Evolutionary conservation across 2,797 vertebrate species (phyloP), one percentile per base, ranked within the genome.

Genomic region (Heliangelus exortis): DNA sequence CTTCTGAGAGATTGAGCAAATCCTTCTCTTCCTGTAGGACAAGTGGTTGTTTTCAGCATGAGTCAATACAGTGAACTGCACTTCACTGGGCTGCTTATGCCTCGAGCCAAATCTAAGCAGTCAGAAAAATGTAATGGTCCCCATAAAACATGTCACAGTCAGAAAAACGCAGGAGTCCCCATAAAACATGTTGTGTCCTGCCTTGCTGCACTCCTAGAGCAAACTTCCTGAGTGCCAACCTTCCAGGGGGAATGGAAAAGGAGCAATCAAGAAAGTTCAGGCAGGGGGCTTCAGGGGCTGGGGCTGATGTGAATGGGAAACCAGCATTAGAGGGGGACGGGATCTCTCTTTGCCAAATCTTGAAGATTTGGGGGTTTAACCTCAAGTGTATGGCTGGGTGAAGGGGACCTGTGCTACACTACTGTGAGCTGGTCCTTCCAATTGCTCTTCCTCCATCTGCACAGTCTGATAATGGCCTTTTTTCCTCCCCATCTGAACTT

Each of bases 151-250:
- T 29, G 45, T 25, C 12, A 1, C 25, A 36, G 59, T 17, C 50
- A 61, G 67, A 57, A 74, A 33, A 79, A 72, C 51, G 58, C 69
- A 45, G 6, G 5, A 41, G 31, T 69, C 15, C 36, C 77, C 15
- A 8, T 65, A 41, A 92, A 89, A 79, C 93, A 2, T 8, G 92
- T 33, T 3, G 23, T 12, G 77, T 65, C 89, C 77, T 91, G 95
- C 72, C 53, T 67, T 17, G 1, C 13, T n/a, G 21, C 1, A 9
- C 43, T 53, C 9, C 7, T 15, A 10, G 15, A 1, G 62, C 8
- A 34, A 66, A 21, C 18, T 7, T 15, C 18, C 10, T 39, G 54
- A 8, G 34, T 23, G 31, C n/a, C 2, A 1, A 15, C 33, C 33
- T 43, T 26, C 43, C 15, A 18, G 9, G 34, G n/a, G 67, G 34